Evolutionary conservation across 2,113 vertebrate species (phyloP).

Genomic region (Catharus minimus): DNA sequence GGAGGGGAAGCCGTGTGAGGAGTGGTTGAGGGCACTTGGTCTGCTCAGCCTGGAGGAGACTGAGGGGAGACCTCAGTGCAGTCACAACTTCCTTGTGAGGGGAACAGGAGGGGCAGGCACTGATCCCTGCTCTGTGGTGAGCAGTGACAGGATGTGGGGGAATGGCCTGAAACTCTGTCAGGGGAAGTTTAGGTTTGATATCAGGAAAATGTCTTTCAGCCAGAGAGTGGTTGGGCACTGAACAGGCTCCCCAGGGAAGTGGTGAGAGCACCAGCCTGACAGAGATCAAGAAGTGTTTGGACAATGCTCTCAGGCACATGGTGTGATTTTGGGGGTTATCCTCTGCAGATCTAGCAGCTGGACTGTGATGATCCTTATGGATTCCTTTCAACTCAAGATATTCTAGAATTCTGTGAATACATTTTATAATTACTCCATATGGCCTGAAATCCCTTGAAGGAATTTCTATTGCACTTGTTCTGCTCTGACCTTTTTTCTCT

Average conservation of each 20-base stretch:
- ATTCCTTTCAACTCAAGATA: neutral
- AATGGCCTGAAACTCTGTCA: neutral
- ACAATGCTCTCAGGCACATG: neutral
- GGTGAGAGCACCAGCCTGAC: neutral
- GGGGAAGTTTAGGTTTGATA: neutral
- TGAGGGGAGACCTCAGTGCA: no score
- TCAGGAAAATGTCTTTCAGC: neutral
- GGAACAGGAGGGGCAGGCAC: neutral
- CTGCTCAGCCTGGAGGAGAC: no score
- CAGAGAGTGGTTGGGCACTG: neutral
- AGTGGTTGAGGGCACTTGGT: no score
- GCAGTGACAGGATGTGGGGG: neutral
- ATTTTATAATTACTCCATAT: neutral
- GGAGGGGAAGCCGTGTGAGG: no score
- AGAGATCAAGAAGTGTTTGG: neutral
- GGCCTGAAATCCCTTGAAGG: neutral
- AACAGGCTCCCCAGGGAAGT: neutral
- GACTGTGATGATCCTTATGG: neutral
- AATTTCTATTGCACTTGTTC: neutral
- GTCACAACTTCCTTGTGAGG: rapidly evolving
- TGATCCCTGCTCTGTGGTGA: neutral
- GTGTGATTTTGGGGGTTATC: neutral
- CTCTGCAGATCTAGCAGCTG: neutral
- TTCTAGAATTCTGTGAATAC: neutral
- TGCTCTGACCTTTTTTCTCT: neutral